Base-by-base conservation (phyloP, 2,888 invertebrate genomes). In the Minunthozetes semirufus region DNA sequence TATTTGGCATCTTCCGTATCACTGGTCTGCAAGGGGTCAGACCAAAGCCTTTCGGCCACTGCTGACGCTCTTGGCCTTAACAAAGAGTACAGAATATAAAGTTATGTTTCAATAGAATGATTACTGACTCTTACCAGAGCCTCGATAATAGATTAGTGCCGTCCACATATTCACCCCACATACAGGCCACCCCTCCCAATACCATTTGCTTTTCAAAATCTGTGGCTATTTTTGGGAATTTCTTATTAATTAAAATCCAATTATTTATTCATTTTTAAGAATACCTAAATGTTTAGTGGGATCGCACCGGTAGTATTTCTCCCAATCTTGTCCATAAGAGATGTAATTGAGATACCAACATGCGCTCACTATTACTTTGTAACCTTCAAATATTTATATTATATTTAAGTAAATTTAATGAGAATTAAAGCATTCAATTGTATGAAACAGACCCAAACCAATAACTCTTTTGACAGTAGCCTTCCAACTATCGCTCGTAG, bases 91-190 rank as follows among this genome's bases (percentile, higher is more conserved):
- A 33, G 33, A 6, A 33, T 33, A 33, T 6, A 13, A 11, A 42
- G 11, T 42, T 42, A 42, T 9, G 13, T 1, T 1, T 9, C 11
- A 42, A 42, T 6, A 42, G 8, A 42, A 42, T 11, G 11, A 42
- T 1, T 9, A 9, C 1, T 42, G 42, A 9, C 8, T 13, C 81
- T 79, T 76, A 85, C 90, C 94, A 95, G 11, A 92, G 87, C 76
- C 85, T 81, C 0, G 86, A 82, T 76, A 86, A 83, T n/a, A 87
- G 80, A 80, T 88, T 88, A 19, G 86, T 86, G 59, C 84, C 85
- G 81, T 94, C 91, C 0, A 92, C 91, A 79, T 88, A 89, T 83
- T 95, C 94, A 1, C 88, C 88, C 94, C 94, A 95, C 89, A 96
- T 90, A 80, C 93, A 93, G 0, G 93, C 92, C 82, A 94, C 94